phyloP scores from a whole-genome alignment of 2,888 invertebrate genomes.

The Napeogenes sylphis region DNA sequence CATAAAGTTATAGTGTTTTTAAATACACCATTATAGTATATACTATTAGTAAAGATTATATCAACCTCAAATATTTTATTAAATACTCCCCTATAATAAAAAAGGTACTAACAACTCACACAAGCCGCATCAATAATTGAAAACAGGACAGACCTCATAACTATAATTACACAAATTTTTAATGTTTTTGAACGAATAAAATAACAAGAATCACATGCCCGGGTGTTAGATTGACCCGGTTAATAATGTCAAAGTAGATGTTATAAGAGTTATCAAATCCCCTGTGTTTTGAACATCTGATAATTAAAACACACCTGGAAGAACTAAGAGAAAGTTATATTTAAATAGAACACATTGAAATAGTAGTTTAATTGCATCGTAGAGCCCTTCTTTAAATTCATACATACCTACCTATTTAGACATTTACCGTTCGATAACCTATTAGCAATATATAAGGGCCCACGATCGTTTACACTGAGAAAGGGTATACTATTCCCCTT shows the following conservation, averaged over 20 bases:
- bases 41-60: background rate
- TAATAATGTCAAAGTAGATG: slow-evolving; percentile 15
- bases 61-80: background rate
- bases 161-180: background rate
- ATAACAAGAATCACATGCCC: background rate
- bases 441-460: slow-evolving; percentile 73
- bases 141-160: background rate
- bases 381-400: slow-evolving; percentile 54
- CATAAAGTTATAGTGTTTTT: background rate
- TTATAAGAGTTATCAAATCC: slow-evolving; percentile 22
- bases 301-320: slow-evolving; percentile 28
- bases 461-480: slow-evolving; percentile 66
- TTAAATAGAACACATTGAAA: slow-evolving; percentile 33
- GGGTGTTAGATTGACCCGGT: background rate
- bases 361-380: slow-evolving; percentile 42
- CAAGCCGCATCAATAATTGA: slow-evolving; percentile 4
- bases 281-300: slow-evolving; percentile 23
- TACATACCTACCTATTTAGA: slow-evolving; percentile 51
- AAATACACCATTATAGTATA: background rate
- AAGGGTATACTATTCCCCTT: slow-evolving; percentile 75
- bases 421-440: slow-evolving; percentile 64
- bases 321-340: slow-evolving; percentile 31
- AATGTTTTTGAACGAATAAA: background rate
- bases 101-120: background rate
- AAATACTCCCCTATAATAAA: slow-evolving; percentile 6